phyloP scores from a whole-genome alignment of 2,113 vertebrate genomes.

The Orthonyx spaldingii region DNA sequence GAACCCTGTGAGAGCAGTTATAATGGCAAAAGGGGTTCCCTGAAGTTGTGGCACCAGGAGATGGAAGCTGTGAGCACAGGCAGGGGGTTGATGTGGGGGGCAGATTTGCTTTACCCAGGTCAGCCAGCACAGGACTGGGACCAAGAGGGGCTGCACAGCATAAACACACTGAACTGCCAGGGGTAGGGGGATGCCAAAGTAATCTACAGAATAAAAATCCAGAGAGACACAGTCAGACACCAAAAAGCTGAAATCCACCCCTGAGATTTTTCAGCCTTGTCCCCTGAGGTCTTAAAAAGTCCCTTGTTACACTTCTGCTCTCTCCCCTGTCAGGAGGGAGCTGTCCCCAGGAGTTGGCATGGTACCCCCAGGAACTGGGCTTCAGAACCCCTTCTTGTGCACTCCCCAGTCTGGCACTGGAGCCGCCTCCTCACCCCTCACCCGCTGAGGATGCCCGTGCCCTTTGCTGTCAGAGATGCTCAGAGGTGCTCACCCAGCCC shows the following conservation, averaged over 20 bases:
- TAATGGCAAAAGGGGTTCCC: not conserved
- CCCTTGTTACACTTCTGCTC: not conserved
- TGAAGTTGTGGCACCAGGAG: not conserved
- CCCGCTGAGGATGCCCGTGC: fast-evolving
- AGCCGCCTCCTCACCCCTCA: fast-evolving
- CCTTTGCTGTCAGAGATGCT: not conserved
- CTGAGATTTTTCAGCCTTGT: not conserved
- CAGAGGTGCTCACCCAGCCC: not conserved
- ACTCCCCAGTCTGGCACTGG: not conserved
- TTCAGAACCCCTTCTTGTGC: not conserved
- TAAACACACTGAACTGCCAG: not conserved
- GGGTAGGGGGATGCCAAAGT: not conserved
- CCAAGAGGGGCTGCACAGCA: not conserved
- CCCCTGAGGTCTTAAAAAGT: not conserved
- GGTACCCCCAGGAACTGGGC: not conserved
- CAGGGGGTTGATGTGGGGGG: fast-evolving
- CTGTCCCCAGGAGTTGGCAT: not conserved
- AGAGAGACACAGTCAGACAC: not conserved
- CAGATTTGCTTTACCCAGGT: not conserved
- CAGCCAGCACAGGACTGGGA: not conserved
- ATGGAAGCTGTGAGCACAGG: fast-evolving
- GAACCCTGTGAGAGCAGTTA: not conserved
- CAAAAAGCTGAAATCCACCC: not conserved
- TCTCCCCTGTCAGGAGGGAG: not conserved
- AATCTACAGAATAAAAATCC: not conserved